Conservation (phyloP, 2,113 vertebrate genomes). For the Noctilio leporinus region DNA sequence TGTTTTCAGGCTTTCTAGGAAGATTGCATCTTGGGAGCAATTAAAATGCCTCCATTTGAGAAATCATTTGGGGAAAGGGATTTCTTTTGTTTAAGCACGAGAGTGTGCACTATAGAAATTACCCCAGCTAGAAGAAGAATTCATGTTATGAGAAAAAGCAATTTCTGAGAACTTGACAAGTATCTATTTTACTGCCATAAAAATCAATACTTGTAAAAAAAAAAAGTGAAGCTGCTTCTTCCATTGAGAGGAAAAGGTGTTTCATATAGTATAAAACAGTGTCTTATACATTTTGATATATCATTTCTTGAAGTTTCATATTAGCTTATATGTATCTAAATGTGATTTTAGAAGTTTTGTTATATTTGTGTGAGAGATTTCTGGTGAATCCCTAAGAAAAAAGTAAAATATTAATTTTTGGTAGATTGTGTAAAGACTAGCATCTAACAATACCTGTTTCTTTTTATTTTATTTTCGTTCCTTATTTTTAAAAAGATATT, state of each 20-base stretch:
- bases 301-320: slow-evolving; percentile 87
- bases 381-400: slow-evolving; percentile 68
- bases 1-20: not conserved
- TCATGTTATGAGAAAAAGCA: slow-evolving; percentile 71
- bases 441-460: slow-evolving; percentile 68
- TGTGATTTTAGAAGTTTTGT: slow-evolving; percentile 74
- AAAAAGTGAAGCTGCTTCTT: slow-evolving; percentile 65
- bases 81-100: slow-evolving; percentile 43
- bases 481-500: slow-evolving; percentile 81
- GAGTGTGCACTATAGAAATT: not conserved
- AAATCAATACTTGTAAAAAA: slow-evolving; percentile 58
- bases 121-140: slow-evolving; percentile 40
- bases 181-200: slow-evolving; percentile 66
- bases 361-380: slow-evolving; percentile 74
- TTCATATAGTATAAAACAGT: slow-evolving; percentile 71
- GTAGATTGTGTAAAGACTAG: slow-evolving; percentile 78
- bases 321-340: slow-evolving; percentile 79
- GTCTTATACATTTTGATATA: slow-evolving; percentile 78
- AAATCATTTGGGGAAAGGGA: slow-evolving; percentile 50
- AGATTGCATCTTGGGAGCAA: not conserved
- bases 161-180: slow-evolving; percentile 85
- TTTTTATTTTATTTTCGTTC: not conserved
- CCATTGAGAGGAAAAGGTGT: slow-evolving; percentile 72
- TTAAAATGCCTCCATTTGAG: not conserved
- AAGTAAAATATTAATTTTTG: slow-evolving; percentile 79